phyloP scores from a whole-genome alignment of 2,113 vertebrate genomes.

The Limanda limanda region DNA sequence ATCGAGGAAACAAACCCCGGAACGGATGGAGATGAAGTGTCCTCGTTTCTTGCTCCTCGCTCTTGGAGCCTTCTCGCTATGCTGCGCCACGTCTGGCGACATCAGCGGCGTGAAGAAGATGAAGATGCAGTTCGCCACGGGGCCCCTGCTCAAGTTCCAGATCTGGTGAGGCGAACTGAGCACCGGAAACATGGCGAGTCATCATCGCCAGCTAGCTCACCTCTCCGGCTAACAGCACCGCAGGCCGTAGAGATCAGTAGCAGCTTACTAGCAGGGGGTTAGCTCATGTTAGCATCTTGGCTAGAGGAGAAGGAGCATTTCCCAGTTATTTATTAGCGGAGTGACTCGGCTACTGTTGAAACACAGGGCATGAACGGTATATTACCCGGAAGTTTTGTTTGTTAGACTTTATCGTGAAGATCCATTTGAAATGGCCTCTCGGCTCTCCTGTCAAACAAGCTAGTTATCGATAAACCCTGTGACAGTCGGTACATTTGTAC shows the following conservation, averaged over 20 bases:
- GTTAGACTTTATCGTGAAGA: too few relatives aligned
- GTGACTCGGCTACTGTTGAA: too few relatives aligned
- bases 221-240: slow-evolving; percentile 38
- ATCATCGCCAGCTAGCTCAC: slow-evolving; percentile 51
- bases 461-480: too few relatives aligned
- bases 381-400: too few relatives aligned
- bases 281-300: too few relatives aligned
- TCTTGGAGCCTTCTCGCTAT: slow-evolving; percentile 77
- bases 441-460: too few relatives aligned
- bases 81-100: slow-evolving; percentile 82
- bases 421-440: too few relatives aligned
- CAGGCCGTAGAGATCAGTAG: slow-evolving; percentile 24
- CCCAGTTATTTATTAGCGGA: too few relatives aligned
- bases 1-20: slow-evolving; percentile 1
- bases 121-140: slow-evolving; percentile 94
- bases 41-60: slow-evolving; percentile 70
- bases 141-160: slow-evolving; percentile 96
- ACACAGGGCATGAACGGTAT: too few relatives aligned
- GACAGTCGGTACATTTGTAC: too few relatives aligned
- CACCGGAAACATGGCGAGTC: slow-evolving; percentile 65
- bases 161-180: slow-evolving; percentile 88
- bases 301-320: too few relatives aligned
- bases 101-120: slow-evolving; percentile 87
- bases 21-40: slow-evolving; percentile 70
- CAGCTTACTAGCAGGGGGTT: slow-evolving; percentile 1